Percentiles rank a stretch among this genome's conserved stretches.
Evolutionary conservation across 2,113 vertebrate genomes (phyloP).

Genomic region (Takifugu flavidus): DNA sequence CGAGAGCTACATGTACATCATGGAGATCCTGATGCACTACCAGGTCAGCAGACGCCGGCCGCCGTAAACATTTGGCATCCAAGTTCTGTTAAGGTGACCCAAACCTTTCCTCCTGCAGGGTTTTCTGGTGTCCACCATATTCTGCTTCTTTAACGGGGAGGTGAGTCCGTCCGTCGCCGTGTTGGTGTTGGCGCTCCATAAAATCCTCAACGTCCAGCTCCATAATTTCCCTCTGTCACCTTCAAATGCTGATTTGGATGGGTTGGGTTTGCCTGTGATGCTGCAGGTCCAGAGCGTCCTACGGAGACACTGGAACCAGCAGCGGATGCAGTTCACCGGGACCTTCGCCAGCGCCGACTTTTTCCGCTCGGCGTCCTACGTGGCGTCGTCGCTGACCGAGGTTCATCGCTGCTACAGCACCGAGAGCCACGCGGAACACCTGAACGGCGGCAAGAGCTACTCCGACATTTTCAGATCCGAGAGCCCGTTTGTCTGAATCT

Average conservation of each 20-base stretch:
- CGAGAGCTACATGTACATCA: constrained; percentile 88
- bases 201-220: too few relatives aligned
- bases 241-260: too few relatives aligned
- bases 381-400: constrained; percentile 87
- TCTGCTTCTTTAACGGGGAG: constrained; percentile 75
- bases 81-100: too few relatives aligned
- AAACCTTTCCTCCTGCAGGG: constrained; percentile 39
- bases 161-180: constrained; percentile 33
- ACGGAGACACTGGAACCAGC: constrained; percentile 92
- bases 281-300: constrained; percentile 89
- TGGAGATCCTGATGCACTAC: constrained; percentile 91
- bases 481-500: constrained; percentile 80
- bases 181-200: too few relatives aligned
- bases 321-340: constrained; percentile 89
- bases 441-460: constrained; percentile 90
- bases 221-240: too few relatives aligned
- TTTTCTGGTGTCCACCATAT: constrained; percentile 71
- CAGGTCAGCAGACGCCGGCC: constrained; percentile 76
- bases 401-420: constrained; percentile 86
- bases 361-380: constrained; percentile 87
- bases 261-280: too few relatives aligned
- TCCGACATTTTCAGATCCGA: constrained; percentile 82
- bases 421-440: constrained; percentile 85
- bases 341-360: constrained; percentile 86
- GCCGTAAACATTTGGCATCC: too few relatives aligned